Percentiles rank a stretch among this genome's conserved stretches.
These are phyloP conservation scores for Apodemia hepburni DNA, from an alignment of 2,888 invertebrate species.

Conservation along the genomic window DNA sequence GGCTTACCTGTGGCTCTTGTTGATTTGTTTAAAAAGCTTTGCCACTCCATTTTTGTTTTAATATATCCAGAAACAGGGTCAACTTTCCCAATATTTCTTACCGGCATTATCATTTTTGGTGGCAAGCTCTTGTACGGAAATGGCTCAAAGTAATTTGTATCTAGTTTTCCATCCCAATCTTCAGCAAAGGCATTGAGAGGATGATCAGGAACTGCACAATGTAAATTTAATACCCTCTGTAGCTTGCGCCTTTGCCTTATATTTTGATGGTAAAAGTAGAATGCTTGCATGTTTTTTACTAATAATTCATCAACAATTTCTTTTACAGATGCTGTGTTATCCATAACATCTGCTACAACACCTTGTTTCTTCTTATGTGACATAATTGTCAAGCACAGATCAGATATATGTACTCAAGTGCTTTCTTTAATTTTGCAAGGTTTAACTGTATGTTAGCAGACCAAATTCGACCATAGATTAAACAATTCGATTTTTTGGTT, in stretches of 20 bases:
- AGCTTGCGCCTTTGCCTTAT: slow-evolving; percentile 40
- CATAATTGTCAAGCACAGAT: no score
- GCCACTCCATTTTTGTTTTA: slow-evolving; percentile 53
- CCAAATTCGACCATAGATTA: no score
- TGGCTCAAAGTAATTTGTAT: slow-evolving; percentile 53
- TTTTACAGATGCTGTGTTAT: slow-evolving; percentile 48
- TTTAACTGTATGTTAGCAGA: no score
- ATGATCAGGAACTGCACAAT: slow-evolving; percentile 48
- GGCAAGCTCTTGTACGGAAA: slow-evolving; percentile 53
- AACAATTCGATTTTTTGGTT: no score
- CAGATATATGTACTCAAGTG: no score
- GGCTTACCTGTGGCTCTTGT: slow-evolving; percentile 41
- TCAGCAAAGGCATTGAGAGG: slow-evolving; percentile 50
- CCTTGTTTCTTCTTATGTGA: no score
- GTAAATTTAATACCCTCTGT: slow-evolving; percentile 34
- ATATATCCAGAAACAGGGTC: slow-evolving; percentile 57
- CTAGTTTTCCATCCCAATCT: slow-evolving; percentile 60
- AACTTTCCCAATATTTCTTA: slow-evolving; percentile 40
- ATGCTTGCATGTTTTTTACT: slow-evolving; percentile 43
- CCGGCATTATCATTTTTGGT: slow-evolving; percentile 52
- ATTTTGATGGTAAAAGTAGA: slow-evolving; percentile 42
- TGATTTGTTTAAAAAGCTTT: slow-evolving; percentile 29
- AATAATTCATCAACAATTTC: slow-evolving; percentile 47
- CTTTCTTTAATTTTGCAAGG: no score
- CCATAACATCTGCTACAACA: slow-evolving; percentile 34